Evolutionary conservation across 1,140 invertebrate species (phyloP).

Genomic region (Drosophila pallidifrons): DNA sequence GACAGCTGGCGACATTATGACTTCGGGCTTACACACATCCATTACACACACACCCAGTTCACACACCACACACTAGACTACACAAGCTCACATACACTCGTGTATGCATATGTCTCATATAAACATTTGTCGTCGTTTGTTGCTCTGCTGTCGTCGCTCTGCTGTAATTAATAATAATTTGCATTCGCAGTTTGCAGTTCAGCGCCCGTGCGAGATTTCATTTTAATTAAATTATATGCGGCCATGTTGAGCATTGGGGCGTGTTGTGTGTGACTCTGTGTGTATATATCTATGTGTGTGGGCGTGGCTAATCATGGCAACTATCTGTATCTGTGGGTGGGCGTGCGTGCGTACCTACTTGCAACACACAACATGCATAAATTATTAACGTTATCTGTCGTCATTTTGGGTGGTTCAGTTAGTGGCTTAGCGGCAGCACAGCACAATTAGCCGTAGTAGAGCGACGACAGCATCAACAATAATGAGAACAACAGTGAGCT

Average conservation of each 20-base stretch:
- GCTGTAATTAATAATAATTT: constrained; percentile 59
- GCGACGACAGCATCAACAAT: constrained; percentile 3
- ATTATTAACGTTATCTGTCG: constrained; percentile 40
- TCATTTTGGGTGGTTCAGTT: constrained; percentile 26
- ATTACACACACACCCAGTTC: background rate
- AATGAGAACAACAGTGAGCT: constrained; percentile 4
- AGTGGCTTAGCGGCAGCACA: constrained; percentile 12
- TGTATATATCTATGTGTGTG: background rate
- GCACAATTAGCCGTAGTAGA: constrained; percentile 15
- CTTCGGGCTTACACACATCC: constrained; percentile 11
- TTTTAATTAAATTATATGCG: constrained; percentile 60
- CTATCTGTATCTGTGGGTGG: constrained; percentile 16
- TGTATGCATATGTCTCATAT: constrained; percentile 30
- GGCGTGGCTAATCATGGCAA: constrained; percentile 41
- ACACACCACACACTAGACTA: background rate
- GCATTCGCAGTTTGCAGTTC: constrained; percentile 55
- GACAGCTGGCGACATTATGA: constrained; percentile 40
- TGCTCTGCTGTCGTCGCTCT: constrained; percentile 41
- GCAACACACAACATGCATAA: constrained; percentile 45
- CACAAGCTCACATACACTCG: constrained; percentile 1
- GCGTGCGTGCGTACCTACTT: constrained; percentile 24
- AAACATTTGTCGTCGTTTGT: constrained; percentile 48
- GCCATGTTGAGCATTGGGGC: constrained; percentile 37
- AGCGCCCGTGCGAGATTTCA: constrained; percentile 52
- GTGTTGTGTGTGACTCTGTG: background rate